These are phyloP conservation scores for Narcine bancroftii DNA, from an alignment of 2,113 vertebrate genomes.

Conservation along the genomic window DNA sequence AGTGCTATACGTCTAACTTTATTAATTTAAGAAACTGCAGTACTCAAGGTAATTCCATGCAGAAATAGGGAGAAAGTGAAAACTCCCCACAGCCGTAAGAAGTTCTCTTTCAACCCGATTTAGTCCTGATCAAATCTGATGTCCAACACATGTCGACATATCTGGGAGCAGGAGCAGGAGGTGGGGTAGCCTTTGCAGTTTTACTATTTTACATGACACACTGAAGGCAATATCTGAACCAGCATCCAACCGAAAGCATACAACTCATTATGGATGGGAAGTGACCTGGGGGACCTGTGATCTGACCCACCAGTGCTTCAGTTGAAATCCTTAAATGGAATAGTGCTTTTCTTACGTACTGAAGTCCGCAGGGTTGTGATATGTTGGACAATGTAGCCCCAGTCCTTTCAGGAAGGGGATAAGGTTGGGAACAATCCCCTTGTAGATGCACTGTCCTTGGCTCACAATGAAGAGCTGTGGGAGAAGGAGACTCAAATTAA, in stretches of 20 bases:
- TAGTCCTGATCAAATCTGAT: background rate
- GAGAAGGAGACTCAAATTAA: slow-evolving; percentile 36
- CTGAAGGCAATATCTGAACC: background rate
- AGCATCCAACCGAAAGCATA: background rate
- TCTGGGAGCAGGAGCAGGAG: too few species aligned
- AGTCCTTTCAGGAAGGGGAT: slow-evolving; percentile 94
- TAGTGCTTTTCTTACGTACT: slow-evolving; percentile 64
- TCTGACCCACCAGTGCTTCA: background rate
- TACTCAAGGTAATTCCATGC: too few species aligned
- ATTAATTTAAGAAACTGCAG: too few species aligned
- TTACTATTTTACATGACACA: background rate
- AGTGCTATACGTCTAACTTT: too few species aligned
- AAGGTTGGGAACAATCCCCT: slow-evolving; percentile 85
- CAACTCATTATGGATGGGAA: background rate
- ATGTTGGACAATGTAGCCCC: slow-evolving; percentile 92
- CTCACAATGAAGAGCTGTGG: slow-evolving; percentile 92
- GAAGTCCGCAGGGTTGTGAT: slow-evolving; percentile 97
- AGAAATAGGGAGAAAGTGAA: too few species aligned
- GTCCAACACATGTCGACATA: background rate
- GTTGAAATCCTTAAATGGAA: background rate
- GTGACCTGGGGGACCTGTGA: background rate
- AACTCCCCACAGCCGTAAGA: too few species aligned
- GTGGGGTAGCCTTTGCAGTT: too few species aligned
- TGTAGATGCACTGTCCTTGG: slow-evolving; percentile 97
- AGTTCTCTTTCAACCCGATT: background rate